Evolutionary conservation across 2,113 vertebrate species (phyloP).

Genomic region (Heterochromis multidens): DNA sequence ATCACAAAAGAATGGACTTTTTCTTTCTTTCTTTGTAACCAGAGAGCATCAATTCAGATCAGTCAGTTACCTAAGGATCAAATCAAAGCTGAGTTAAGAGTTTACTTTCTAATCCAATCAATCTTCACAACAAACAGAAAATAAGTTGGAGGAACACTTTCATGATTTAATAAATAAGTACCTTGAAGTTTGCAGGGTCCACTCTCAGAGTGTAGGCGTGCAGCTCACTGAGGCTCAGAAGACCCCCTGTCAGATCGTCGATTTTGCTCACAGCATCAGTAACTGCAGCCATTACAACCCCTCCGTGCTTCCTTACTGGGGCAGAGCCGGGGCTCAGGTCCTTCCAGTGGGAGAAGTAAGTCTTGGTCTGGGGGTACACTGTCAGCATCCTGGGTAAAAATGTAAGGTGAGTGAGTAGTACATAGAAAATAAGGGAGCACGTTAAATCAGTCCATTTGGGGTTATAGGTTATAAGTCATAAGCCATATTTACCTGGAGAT

Average conservation of each 20-base stretch:
- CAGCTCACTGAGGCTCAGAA: slow-evolving; percentile 77
- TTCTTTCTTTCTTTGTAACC: no score
- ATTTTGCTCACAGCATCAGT: slow-evolving; percentile 67
- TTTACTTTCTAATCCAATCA: no score
- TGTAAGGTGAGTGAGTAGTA: rapidly evolving
- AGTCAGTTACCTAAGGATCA: no score
- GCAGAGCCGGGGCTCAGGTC: slow-evolving; percentile 66
- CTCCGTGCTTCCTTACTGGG: slow-evolving; percentile 73
- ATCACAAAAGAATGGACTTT: no score
- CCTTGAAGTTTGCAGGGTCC: slow-evolving; percentile 86
- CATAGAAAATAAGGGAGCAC: rapidly evolving
- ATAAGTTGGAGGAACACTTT: no score
- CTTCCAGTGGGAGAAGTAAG: slow-evolving; percentile 85
- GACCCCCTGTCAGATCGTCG: slow-evolving; percentile 61
- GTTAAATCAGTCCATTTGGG: slow-evolving; percentile 31
- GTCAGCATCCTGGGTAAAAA: not conserved
- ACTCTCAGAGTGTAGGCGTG: slow-evolving; percentile 84
- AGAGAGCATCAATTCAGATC: no score
- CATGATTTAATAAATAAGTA: not conserved
- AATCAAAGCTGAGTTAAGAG: no score
- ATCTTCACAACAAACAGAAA: no score
- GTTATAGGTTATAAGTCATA: not conserved
- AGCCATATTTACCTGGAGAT: slow-evolving; percentile 74
- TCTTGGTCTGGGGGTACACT: slow-evolving; percentile 82
- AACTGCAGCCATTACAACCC: slow-evolving; percentile 71